These are phyloP conservation scores for Peromyscus aztecus DNA, from an alignment of 2,797 vertebrate species.

Conservation along the genomic window DNA sequence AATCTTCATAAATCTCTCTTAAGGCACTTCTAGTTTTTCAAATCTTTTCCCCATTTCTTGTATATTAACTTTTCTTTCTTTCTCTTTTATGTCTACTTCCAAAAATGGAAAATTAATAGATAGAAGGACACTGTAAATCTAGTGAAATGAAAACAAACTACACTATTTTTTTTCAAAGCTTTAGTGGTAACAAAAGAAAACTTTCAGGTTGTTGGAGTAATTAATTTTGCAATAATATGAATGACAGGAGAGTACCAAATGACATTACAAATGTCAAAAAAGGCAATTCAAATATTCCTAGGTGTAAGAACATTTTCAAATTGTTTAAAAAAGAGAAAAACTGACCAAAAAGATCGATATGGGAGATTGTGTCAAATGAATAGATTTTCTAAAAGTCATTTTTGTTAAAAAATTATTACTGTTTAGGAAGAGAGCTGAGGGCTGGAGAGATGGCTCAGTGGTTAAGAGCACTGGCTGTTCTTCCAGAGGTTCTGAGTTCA, in stretches of 20 bases:
- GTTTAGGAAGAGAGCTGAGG: conserved; percentile 16
- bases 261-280: neutral
- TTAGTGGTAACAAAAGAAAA: neutral
- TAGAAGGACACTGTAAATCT: neutral
- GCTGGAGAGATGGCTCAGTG: too few relatives aligned
- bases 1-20: neutral
- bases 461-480: too few relatives aligned
- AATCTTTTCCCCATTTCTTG: neutral
- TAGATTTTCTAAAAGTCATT: neutral
- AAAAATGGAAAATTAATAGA: neutral
- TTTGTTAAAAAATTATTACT: neutral
- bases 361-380: neutral
- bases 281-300: neutral
- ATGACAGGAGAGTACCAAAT: neutral
- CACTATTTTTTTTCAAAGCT: neutral
- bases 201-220: neutral
- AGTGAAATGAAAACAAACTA: neutral
- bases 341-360: neutral
- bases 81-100: neutral
- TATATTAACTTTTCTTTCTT: neutral
- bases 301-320: conserved; percentile 17
- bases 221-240: conserved; percentile 18
- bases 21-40: neutral
- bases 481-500: too few relatives aligned
- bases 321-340: neutral